Conservation (phyloP, 2,113 vertebrate genomes). For the Taxidea taxus region DNA sequence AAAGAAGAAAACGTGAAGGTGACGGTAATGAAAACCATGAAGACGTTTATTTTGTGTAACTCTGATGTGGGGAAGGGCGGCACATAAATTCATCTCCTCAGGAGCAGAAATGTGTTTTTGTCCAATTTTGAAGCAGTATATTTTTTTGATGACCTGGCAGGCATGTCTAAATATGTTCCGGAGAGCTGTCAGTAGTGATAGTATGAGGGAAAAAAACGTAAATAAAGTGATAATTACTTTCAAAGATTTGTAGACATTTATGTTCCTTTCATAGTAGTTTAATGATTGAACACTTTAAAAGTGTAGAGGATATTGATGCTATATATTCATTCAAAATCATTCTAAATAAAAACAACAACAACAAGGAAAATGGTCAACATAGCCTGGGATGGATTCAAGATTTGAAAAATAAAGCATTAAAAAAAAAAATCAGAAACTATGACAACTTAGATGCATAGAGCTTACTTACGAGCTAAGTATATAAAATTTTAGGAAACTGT, state of each 20-base stretch:
- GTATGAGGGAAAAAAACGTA: neutral
- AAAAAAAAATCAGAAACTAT: neutral
- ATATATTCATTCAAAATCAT: neutral
- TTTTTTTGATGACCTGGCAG: neutral
- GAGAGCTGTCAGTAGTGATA: neutral
- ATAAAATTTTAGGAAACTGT: neutral
- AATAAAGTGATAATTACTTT: constrained; percentile 43
- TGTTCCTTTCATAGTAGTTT: neutral
- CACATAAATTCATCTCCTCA: neutral
- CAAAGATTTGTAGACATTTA: constrained; percentile 6
- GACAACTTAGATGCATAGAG: neutral
- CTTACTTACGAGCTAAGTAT: neutral
- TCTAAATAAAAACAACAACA: constrained; percentile 4
- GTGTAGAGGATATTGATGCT: neutral
- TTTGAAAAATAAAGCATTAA: neutral
- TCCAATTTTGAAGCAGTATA: neutral
- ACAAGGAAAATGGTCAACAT: neutral
- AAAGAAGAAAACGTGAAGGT: neutral
- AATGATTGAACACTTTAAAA: neutral
- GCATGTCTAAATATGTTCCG: constrained; percentile 13
- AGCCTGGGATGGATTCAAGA: neutral
- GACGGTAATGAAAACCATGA: neutral
- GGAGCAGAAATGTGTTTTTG: neutral
- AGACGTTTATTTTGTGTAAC: neutral
- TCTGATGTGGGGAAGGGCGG: neutral